Evolutionary conservation across 2,888 invertebrate species (phyloP).

Genomic region (Conistra vaccinii): DNA sequence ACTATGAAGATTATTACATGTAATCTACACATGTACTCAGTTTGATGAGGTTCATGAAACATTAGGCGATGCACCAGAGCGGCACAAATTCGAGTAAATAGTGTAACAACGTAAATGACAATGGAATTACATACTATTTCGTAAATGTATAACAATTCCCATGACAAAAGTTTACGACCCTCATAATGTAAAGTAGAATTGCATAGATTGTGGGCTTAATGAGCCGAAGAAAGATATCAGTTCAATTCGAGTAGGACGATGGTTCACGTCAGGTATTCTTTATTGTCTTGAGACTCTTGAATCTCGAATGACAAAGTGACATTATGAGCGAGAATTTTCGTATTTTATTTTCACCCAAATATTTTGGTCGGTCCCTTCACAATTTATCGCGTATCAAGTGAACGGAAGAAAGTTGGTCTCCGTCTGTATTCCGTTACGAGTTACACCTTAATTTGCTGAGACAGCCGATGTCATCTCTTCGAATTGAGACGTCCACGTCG

Average conservation of each 20-base stretch:
- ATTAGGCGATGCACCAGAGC: slow-evolving; percentile 71
- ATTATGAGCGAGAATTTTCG: slow-evolving; percentile 45
- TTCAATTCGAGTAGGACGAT: slow-evolving; percentile 37
- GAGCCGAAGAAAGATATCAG: slow-evolving; percentile 49
- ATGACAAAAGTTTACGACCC: slow-evolving; percentile 63
- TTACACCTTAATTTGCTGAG: slow-evolving; percentile 76
- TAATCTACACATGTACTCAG: slow-evolving; percentile 49
- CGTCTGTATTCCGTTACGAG: slow-evolving; percentile 68
- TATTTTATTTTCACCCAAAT: slow-evolving; percentile 65
- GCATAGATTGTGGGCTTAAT: slow-evolving; percentile 46
- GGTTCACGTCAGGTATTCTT: slow-evolving; percentile 35
- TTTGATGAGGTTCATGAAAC: slow-evolving; percentile 68
- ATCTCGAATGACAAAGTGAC: slow-evolving; percentile 55
- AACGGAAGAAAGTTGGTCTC: slow-evolving; percentile 70
- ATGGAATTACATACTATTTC: slow-evolving; percentile 69
- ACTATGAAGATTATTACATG: slow-evolving; percentile 35
- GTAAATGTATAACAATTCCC: slow-evolving; percentile 61
- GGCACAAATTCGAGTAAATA: slow-evolving; percentile 70
- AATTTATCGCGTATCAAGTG: slow-evolving; percentile 72
- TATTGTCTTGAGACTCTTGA: slow-evolving; percentile 40
- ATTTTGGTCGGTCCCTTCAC: slow-evolving; percentile 74
- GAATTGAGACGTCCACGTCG: slow-evolving; percentile 79
- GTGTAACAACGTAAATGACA: slow-evolving; percentile 69
- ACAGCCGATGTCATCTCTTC: slow-evolving; percentile 76
- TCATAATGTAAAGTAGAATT: slow-evolving; percentile 48